Evolutionary conservation across 2,113 vertebrate species (phyloP).

Genomic region (Brienomyrus longianalis): DNA sequence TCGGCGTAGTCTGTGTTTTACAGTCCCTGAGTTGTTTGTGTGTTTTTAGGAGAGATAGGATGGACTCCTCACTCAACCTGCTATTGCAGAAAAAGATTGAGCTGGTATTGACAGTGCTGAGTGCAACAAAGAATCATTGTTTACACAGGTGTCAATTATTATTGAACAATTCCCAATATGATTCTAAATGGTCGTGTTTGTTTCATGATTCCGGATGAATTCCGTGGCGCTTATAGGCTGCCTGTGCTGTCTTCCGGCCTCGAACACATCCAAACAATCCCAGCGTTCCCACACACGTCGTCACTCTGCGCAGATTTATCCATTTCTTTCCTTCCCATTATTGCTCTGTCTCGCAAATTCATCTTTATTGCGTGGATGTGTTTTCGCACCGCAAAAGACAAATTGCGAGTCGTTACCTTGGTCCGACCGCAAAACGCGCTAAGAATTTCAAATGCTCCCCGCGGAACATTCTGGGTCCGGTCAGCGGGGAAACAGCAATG

Average conservation of each 20-base stretch:
- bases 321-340: background rate
- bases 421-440: background rate
- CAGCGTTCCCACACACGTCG: background rate
- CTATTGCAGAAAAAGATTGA: background rate
- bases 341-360: background rate
- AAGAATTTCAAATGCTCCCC: background rate
- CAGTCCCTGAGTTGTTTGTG: background rate
- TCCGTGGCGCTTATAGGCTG: background rate
- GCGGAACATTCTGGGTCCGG: background rate
- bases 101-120: background rate
- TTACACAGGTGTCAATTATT: background rate
- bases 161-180: background rate
- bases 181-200: background rate
- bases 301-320: background rate
- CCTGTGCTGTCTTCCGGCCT: background rate
- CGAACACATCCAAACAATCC: background rate
- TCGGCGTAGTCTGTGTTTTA: background rate
- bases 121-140: background rate
- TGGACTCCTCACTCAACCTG: background rate
- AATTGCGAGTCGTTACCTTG: background rate
- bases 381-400: background rate
- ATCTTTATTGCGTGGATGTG: background rate
- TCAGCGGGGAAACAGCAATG: background rate
- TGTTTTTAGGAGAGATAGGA: background rate
- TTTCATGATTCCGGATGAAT: background rate